Base-by-base conservation (phyloP, 2,797 vertebrate genomes). In the Calcarius lapponicus region DNA sequence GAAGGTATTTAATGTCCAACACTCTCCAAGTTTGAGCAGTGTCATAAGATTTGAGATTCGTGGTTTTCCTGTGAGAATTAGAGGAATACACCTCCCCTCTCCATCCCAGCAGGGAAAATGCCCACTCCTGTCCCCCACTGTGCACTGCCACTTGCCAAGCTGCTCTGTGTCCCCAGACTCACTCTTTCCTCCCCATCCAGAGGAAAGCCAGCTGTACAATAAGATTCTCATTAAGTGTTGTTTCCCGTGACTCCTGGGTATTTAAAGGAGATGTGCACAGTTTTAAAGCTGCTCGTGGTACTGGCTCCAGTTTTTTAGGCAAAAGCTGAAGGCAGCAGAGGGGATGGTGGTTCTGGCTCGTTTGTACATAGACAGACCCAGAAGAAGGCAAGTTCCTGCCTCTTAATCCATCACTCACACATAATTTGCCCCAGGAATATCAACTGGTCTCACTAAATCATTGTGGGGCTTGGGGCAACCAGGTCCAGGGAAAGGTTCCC, bases 111-210 rank as follows among this genome's bases (percentile, higher is more conserved):
- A 60, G 31, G 20, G 32, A 88, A 78, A 76, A 80, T 13, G 6
- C 28, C 26, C 11, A 5, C 9, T 67, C 18, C n/a, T 64, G 31
- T 14, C 29, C 7, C 21, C 11, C 24, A 13, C 0, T 2, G 19
- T 31, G 20, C 1, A 3, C 31, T 86, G 53, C 43, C 31, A 2
- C 43, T 66, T 62, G 31, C 40, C 53, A 24, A 43, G 22, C 8
- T 47, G 15, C 20, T 51, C 7, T 10, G 11, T 43, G 24, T 32
- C 19, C 28, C 47, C 15, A 31, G 25, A 12, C 36, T 69, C 31
- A 17, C 25, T 75, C 45, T 70, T 67, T 89, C 47, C 22, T 47
- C 12, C 7, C 17, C 2, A 0, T 31, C 64, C 42, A 56, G 25
- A 38, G 34, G 51, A 12, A 64, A 90, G 8, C 11, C 19, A 34